Evolutionary conservation across 2,113 vertebrate genomes (phyloP), one percentile per base, ranked within the genome.

Genomic region (Heloderma charlesbogerti): DNA sequence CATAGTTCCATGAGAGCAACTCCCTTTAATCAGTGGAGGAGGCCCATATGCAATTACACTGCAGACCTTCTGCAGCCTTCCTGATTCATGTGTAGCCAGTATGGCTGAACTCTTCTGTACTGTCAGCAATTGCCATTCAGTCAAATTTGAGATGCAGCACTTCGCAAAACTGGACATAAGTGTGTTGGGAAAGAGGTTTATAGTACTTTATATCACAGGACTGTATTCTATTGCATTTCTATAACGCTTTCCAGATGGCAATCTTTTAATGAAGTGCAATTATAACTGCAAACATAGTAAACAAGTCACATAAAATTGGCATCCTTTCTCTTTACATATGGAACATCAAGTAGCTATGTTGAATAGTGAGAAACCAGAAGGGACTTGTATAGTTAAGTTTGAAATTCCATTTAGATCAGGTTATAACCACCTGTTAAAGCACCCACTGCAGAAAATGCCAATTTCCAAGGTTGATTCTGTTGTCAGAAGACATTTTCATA

Each of bases 221-320:
- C 88, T 93, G 92, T 84, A 54, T 74, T 88, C 66, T 22, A 0
- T 94, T 63, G 6, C 84, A 48, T 88, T 93, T 95, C 84, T 77
- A 9, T 89, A 84, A 91, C 60, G 43, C 74, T 93, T 94, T 94
- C 71, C 86, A 91, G 40, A 29, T 92, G 86, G 13, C 81, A 22
- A 27, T 86, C 9, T 78, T 29, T 25, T 92, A 63, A 90, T 80
- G 31, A 94, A 91, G 77, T 60, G 2, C 15, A 92, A 90, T 37
- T 67, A 78, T 89, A 88, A 84, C 63, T 95, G 27, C 90, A 93
- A 63, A 90, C 91, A 77, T 69, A 92, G 51, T 89, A 85, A 94
- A 81, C 2, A 85, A 48, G 0, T 84, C 51, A 75, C 29, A 69
- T 51, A 82, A 72, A 60, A 91, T 86, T 45, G 43, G 16, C 51